Percentiles rank a stretch among this genome's conserved stretches.
Conservation (phyloP, 1,140 invertebrate species). For the Himalopsyche phryganea region DNA sequence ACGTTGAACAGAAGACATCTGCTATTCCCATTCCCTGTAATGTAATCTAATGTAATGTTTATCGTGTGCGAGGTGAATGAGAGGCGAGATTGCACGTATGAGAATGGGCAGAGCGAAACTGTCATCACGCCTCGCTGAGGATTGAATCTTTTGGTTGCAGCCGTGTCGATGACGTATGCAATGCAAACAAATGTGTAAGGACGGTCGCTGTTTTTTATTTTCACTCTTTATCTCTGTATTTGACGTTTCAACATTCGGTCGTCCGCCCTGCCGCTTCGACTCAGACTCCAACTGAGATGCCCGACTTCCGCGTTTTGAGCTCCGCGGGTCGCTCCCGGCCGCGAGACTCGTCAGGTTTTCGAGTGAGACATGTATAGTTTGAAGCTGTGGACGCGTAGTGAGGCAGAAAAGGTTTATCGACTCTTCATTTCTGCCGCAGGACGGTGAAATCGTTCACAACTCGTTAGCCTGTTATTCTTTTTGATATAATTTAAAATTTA, state of each 20-base stretch:
- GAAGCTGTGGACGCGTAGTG: constrained; percentile 14
- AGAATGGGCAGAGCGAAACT: no score
- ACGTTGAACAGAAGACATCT: no score
- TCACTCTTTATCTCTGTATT: no score
- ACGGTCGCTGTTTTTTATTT: constrained; percentile 40
- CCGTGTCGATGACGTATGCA: constrained; percentile 25
- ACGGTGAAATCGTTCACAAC: not conserved
- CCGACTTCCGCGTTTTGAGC: no score
- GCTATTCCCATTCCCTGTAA: no score
- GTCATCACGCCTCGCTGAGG: not conserved
- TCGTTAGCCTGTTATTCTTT: not conserved
- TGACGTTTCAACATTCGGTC: not conserved
- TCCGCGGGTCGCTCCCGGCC: constrained; percentile 15
- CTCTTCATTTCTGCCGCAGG: constrained; percentile 1
- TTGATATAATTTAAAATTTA: not conserved
- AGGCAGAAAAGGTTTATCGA: constrained; percentile 32
- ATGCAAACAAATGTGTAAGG: constrained; percentile 57
- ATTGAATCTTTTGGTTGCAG: constrained; percentile 14
- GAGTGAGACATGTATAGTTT: constrained; percentile 33
- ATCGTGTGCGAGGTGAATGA: no score
- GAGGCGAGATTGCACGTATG: no score
- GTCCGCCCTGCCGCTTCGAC: not conserved
- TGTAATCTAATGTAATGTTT: no score
- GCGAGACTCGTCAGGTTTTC: constrained; percentile 4
- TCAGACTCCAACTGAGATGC: constrained; percentile 32